phyloP scores from a whole-genome alignment of 2,888 invertebrate genomes.

The Nephrotoma guestfalica region DNA sequence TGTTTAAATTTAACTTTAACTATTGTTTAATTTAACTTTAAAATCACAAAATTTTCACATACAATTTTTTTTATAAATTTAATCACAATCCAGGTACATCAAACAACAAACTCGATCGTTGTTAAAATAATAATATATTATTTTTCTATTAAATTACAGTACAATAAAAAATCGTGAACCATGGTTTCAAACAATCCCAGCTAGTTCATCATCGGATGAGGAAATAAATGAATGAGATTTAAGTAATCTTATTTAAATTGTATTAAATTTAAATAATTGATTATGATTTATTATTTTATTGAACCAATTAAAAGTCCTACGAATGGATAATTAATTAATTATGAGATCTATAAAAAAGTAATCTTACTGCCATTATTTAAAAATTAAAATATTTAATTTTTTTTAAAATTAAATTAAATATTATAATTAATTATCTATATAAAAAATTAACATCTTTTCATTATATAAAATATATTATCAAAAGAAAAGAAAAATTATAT shows the following conservation, averaged over 20 bases:
- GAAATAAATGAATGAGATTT: constrained; percentile 34
- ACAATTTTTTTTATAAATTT: too few relatives aligned
- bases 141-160: constrained; percentile 22
- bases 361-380: background rate
- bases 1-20: too few relatives aligned
- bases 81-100: too few relatives aligned
- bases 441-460: background rate
- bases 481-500: background rate
- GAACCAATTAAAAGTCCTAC: background rate
- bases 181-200: constrained; percentile 50
- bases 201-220: constrained; percentile 37
- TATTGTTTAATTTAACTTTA: too few relatives aligned
- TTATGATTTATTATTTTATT: background rate
- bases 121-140: too few relatives aligned
- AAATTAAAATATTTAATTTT: background rate
- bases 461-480: background rate
- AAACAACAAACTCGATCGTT: too few relatives aligned
- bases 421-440: background rate
- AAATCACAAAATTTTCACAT: too few relatives aligned
- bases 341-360: background rate
- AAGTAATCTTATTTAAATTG: constrained; percentile 31
- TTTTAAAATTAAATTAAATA: background rate
- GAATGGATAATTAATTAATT: background rate
- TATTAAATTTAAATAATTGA: background rate
- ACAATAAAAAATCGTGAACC: constrained; percentile 35